Percentiles rank a stretch among this genome's conserved stretches.
These are phyloP conservation scores for Dryocosmus kuriphilus DNA, from an alignment of 2,888 invertebrate genomes.

Conservation along the genomic window DNA sequence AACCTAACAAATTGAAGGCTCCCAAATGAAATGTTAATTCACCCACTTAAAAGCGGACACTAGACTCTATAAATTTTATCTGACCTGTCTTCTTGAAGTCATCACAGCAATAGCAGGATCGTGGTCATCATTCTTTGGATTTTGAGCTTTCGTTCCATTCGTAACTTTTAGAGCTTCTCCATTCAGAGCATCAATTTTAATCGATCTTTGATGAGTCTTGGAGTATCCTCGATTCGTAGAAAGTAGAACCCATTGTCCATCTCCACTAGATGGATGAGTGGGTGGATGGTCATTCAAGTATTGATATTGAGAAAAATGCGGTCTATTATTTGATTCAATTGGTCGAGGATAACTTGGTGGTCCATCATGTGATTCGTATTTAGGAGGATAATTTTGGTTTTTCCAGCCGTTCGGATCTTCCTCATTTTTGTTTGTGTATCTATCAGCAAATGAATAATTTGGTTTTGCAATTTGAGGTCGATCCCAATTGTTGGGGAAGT, in stretches of 20 bases:
- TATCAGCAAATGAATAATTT: constrained; percentile 60
- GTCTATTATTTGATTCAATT: constrained; percentile 60
- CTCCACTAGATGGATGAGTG: constrained; percentile 82
- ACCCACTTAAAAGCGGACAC: neutral
- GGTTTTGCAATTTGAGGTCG: constrained; percentile 61
- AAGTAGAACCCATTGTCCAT: constrained; percentile 88
- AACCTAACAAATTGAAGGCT: too few relatives aligned
- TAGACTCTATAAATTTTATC: constrained; percentile 50
- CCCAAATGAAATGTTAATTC: neutral
- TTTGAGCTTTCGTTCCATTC: constrained; percentile 38
- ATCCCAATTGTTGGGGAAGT: constrained; percentile 78
- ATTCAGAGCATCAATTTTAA: constrained; percentile 70
- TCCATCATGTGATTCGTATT: constrained; percentile 60
- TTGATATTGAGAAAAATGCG: constrained; percentile 78
- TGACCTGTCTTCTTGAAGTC: constrained; percentile 76
- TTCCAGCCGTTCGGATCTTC: constrained; percentile 63
- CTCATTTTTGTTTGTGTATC: constrained; percentile 57
- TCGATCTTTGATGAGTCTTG: constrained; percentile 75
- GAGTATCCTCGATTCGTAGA: constrained; percentile 88
- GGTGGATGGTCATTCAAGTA: constrained; percentile 77
- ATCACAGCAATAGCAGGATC: constrained; percentile 66
- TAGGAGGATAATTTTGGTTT: constrained; percentile 64
- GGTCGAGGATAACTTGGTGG: constrained; percentile 60
- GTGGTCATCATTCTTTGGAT: constrained; percentile 46
- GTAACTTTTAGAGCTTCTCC: constrained; percentile 49